Percentiles rank a stretch among this genome's conserved stretches.
These are phyloP conservation scores for Drosophila maculinotata DNA, from an alignment of 2,888 invertebrate species.

Conservation along the genomic window DNA sequence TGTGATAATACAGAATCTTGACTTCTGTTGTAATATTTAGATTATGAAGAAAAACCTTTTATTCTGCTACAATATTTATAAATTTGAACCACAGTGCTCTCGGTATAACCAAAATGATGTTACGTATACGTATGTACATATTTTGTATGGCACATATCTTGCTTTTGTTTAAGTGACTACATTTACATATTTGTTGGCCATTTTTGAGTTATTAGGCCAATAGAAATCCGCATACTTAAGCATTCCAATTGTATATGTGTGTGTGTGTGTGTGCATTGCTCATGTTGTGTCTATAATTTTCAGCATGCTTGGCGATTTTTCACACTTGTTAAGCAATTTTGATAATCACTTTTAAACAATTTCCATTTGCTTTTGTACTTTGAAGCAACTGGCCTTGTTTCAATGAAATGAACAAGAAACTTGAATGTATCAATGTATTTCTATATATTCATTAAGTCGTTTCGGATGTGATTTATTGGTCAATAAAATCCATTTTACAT, in stretches of 20 bases:
- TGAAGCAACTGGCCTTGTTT: no score
- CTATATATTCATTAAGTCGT: neutral
- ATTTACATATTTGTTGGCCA: slow-evolving; percentile 2
- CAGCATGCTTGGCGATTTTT: slow-evolving; percentile 34
- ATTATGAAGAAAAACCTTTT: no score
- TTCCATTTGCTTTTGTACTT: slow-evolving; percentile 33
- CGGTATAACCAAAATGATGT: no score
- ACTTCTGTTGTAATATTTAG: no score
- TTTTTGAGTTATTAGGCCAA: slow-evolving; percentile 9
- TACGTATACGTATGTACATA: no score
- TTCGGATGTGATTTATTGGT: neutral
- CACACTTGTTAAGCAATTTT: slow-evolving; percentile 52
- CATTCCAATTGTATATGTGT: neutral
- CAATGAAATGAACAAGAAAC: slow-evolving; percentile 29
- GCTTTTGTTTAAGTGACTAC: no score
- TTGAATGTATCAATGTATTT: neutral
- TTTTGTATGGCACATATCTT: no score
- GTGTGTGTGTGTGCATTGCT: neutral
- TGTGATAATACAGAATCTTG: no score
- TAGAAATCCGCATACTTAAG: neutral
- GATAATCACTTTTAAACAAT: slow-evolving; percentile 36
- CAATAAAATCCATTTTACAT: no score
- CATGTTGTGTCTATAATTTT: slow-evolving; percentile 17
- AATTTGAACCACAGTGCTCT: no score
- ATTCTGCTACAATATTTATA: no score